A percentile compares a stretch with the other conserved stretches of the same genome.
Evolutionary conservation across 2,797 vertebrate genomes (phyloP).

Genomic region (Gallinago stenura): DNA sequence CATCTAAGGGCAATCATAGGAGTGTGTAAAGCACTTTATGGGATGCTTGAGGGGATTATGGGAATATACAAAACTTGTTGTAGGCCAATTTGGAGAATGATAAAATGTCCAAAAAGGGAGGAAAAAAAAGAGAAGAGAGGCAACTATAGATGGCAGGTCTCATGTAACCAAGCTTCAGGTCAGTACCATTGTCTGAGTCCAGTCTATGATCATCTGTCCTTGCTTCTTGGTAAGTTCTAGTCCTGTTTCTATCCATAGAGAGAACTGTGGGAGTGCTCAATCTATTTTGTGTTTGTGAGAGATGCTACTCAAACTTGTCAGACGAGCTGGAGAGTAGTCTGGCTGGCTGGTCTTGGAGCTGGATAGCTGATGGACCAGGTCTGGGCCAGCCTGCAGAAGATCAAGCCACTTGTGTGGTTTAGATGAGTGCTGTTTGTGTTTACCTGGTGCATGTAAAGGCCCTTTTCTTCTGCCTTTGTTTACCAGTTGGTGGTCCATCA

Average conservation of each 20-base stretch:
- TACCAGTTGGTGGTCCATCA: background rate
- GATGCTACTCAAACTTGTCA: background rate
- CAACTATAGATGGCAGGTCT: background rate
- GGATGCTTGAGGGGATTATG: background rate
- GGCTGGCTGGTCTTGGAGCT: background rate
- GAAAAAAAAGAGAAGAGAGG: background rate
- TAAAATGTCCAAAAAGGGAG: background rate
- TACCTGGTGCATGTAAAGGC: background rate
- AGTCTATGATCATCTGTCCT: background rate
- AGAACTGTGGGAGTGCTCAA: background rate
- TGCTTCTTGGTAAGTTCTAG: background rate
- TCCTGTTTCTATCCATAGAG: background rate
- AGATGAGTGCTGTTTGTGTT: background rate
- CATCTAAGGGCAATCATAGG: fast-evolving
- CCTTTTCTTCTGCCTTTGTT: background rate
- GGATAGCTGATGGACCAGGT: background rate
- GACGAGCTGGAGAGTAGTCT: background rate
- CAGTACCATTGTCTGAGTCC: background rate
- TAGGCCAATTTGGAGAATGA: background rate
- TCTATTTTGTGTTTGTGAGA: background rate
- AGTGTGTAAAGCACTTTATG: background rate
- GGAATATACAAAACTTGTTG: background rate
- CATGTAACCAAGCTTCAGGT: background rate
- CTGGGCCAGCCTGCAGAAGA: background rate
- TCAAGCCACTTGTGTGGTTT: too few relatives aligned